These are phyloP conservation scores for Tetrao urogallus DNA, from an alignment of 2,113 vertebrate species.

Conservation along the genomic window DNA sequence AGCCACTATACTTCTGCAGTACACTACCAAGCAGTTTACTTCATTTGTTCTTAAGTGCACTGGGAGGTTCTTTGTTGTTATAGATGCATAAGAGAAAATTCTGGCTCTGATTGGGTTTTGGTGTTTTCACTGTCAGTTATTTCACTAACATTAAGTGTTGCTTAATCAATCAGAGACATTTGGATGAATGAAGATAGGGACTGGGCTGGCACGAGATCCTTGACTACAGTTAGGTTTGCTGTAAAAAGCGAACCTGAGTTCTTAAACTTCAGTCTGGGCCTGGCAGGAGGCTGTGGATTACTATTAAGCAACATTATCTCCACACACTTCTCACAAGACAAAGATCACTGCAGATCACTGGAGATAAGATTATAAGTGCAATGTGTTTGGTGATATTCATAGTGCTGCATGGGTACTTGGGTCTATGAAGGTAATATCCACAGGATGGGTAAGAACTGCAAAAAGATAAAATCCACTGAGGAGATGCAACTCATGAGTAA, in stretches of 20 bases:
- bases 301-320: not conserved
- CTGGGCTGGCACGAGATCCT: not conserved
- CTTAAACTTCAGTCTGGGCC: not conserved
- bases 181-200: not conserved
- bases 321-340: not conserved
- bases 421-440: not conserved
- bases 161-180: not conserved
- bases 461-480: not conserved
- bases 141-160: not conserved
- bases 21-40: not conserved
- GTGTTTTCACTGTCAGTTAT: not conserved
- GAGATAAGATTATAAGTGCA: not conserved
- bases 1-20: not conserved
- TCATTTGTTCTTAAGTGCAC: not conserved
- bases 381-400: fast-evolving
- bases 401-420: not conserved
- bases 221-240: not conserved
- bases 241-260: not conserved
- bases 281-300: not conserved
- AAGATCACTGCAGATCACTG: not conserved
- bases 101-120: not conserved
- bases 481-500: not conserved
- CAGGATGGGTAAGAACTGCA: not conserved
- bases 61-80: not conserved
- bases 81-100: not conserved